Percentiles rank a stretch among this genome's conserved stretches.
Conservation (phyloP, 2,888 invertebrate genomes). For the Coecobrya sp. region DNA sequence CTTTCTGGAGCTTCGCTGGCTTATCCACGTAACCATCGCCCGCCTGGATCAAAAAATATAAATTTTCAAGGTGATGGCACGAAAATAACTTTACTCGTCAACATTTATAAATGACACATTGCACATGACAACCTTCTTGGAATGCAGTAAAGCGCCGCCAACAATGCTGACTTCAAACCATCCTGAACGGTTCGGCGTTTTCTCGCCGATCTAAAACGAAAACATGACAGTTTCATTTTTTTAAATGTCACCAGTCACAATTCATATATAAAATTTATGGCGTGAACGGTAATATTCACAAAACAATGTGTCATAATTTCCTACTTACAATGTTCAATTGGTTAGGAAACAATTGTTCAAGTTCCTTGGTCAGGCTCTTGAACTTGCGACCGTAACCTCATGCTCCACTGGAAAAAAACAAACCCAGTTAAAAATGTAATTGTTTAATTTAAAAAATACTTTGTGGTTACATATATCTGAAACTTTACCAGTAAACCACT, state of each 20-base stretch:
- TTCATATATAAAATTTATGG: not conserved
- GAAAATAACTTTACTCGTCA: not conserved
- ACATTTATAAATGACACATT: too few species aligned
- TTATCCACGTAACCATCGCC: constrained; percentile 82
- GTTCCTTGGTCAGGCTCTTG: constrained; percentile 82
- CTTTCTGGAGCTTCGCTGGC: constrained; percentile 78
- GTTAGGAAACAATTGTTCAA: constrained; percentile 83
- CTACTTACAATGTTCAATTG: constrained; percentile 83
- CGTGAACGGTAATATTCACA: too few species aligned
- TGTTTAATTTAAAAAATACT: not conserved
- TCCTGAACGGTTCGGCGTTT: constrained; percentile 69
- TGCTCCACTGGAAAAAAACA: constrained; percentile 79
- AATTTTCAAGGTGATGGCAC: too few species aligned
- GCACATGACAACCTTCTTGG: constrained; percentile 84
- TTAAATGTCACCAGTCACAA: too few species aligned
- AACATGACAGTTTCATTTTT: too few species aligned
- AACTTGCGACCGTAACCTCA: constrained; percentile 85
- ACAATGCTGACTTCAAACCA: constrained; percentile 82
- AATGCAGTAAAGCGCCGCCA: constrained; percentile 80
- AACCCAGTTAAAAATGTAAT: constrained; percentile 5
- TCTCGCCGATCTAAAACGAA: constrained; percentile 78
- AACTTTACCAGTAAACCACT: constrained; percentile 82
- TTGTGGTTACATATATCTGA: not conserved
- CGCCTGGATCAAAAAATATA: constrained; percentile 68
- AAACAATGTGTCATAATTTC: too few species aligned